Evolutionary conservation across 2,113 vertebrate genomes (phyloP), one percentile per base, ranked within the genome.

Genomic region (Oostethus manadensis): DNA sequence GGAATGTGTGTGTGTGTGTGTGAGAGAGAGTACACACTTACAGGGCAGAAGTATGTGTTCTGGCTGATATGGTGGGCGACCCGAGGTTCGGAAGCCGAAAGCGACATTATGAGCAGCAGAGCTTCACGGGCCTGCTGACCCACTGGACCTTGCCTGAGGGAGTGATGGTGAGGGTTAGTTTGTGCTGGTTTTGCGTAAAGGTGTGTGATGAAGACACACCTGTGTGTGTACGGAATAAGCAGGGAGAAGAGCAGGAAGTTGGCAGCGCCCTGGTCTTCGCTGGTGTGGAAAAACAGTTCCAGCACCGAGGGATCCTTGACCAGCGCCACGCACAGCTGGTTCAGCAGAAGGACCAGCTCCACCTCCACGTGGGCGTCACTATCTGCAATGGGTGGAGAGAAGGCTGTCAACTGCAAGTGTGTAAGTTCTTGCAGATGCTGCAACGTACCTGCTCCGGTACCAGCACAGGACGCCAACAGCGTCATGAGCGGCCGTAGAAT

Each of bases 221-320:
- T 90, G 74, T 96, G 94, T 50, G 94, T 96, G 74, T 95, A 98
- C 0, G 94, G 95, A 64, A 98, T 94, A 53, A 99, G 88, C 42
- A 99, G 89, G 33, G 95, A 98, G 85, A 98, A 99, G 66, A 99
- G 91, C 50, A 99, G 93, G 85, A 99, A 98, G 84, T 98, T 96
- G 77, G 95, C 89, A 0, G 95, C 93, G 51, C 95, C 96, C 69
- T 98, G 96, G 87, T 99, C 95, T 73, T 97, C 92, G 0, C 93
- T 94, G 14, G 92, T 94, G 77, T 98, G 94, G 81, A 99, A 98
- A 80, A 99, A 97, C n/a, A 99, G 88, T 55, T 98, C 95, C 68
- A 99, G 88, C 53, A 96, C 91, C 0, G 95, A 96, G 0, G 95
- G 90, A 51, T 99, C 94, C 86, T 91, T 92, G 83, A 93, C 93